phyloP scores from a whole-genome alignment of 2,888 invertebrate genomes.

The Ophion ellenae region DNA sequence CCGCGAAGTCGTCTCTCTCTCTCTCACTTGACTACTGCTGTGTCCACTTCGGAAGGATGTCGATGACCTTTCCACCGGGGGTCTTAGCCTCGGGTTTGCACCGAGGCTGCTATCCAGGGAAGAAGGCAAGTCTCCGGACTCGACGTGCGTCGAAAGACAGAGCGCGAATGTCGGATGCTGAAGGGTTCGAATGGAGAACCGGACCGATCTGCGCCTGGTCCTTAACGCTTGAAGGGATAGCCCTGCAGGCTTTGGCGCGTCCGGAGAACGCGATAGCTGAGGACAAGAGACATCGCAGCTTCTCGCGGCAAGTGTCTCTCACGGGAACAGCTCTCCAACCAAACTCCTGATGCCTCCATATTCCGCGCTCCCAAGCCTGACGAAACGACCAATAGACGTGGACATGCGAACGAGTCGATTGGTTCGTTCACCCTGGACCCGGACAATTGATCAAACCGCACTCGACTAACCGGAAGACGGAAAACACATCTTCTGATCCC shows the following conservation, averaged over 20 bases:
- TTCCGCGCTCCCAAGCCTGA: constrained; percentile 10
- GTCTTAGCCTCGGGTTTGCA: not conserved
- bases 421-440: constrained; percentile 59
- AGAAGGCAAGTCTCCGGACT: constrained; percentile 3
- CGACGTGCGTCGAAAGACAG: constrained; percentile 28
- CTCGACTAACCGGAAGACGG: constrained; percentile 57
- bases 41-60: constrained; percentile 64
- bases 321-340: not conserved
- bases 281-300: not conserved
- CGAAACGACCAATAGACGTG: not conserved
- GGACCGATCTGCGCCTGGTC: constrained; percentile 53
- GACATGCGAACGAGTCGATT: not conserved
- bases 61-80: constrained; percentile 72
- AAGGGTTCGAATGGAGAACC: constrained; percentile 53
- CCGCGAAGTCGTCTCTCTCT: not conserved
- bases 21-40: constrained; percentile 7
- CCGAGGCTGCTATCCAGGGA: not conserved
- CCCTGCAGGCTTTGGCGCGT: constrained; percentile 1
- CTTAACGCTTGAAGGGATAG: constrained; percentile 37
- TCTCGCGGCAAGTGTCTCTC: not conserved
- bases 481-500: constrained; percentile 45
- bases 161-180: constrained; percentile 23
- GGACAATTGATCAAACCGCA: constrained; percentile 34
- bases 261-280: not conserved
- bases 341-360: constrained; percentile 61